phyloP scores from a whole-genome alignment of 2,888 invertebrate genomes.

The Trypoxylon attenuatum region DNA sequence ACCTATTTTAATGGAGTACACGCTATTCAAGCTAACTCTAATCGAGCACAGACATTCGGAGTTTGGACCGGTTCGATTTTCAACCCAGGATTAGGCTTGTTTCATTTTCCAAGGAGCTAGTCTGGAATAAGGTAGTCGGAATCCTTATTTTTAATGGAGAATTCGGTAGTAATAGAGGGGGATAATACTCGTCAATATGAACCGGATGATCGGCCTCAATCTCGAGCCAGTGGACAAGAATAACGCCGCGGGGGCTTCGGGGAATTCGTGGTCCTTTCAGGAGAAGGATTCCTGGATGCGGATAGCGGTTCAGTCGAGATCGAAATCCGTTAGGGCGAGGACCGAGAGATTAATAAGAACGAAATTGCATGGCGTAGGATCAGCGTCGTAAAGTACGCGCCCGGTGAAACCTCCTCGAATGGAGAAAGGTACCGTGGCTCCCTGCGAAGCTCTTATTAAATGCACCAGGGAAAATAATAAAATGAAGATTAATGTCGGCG shows the following conservation, averaged over 20 bases:
- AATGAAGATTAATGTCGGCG: slow-evolving; percentile 34
- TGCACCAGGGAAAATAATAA: slow-evolving; percentile 38
- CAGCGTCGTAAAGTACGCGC: slow-evolving; percentile 36
- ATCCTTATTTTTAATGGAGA: too few species aligned
- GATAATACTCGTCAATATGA: too few species aligned
- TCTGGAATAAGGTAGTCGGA: too few species aligned
- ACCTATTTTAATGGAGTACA: too few species aligned
- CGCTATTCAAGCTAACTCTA: too few species aligned
- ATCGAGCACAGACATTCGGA: too few species aligned
- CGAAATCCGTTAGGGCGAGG: not conserved
- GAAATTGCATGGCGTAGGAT: slow-evolving; percentile 33
- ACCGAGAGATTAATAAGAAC: slow-evolving; percentile 38
- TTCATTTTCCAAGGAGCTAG: too few species aligned
- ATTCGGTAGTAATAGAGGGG: too few species aligned
- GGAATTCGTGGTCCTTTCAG: slow-evolving; percentile 1
- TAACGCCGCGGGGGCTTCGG: not conserved
- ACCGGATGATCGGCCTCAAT: not conserved
- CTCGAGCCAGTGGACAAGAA: not conserved
- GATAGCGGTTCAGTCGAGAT: too few species aligned
- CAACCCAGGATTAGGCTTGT: too few species aligned
- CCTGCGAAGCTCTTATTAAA: slow-evolving; percentile 37
- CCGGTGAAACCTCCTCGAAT: slow-evolving; percentile 31
- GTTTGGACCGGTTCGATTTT: too few species aligned
- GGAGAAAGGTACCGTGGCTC: slow-evolving; percentile 14
- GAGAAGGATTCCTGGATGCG: not conserved